A percentile compares a stretch with the other conserved stretches of the same genome.
Evolutionary conservation across 2,113 vertebrate species (phyloP).

Genomic region (Rhipidura dahli): DNA sequence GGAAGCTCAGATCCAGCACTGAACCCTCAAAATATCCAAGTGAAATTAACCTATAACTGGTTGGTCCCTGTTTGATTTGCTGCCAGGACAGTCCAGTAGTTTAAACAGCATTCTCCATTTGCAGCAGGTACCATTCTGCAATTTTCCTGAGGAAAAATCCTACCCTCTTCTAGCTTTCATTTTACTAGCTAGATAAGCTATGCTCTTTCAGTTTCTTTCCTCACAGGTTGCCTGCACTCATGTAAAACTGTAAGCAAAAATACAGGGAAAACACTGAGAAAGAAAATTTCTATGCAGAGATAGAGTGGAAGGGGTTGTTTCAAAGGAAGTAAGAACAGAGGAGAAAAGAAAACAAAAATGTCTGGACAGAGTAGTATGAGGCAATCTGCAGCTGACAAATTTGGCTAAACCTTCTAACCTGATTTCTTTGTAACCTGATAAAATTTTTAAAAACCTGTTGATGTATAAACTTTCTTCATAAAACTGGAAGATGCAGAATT

Average conservation of each 20-base stretch:
- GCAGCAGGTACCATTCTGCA: neutral
- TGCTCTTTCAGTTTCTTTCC: neutral
- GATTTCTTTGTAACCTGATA: neutral
- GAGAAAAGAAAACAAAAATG: neutral
- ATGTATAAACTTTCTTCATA: neutral
- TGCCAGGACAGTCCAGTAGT: neutral
- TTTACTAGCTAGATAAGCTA: neutral
- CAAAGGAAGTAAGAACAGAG: neutral
- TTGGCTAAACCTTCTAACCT: neutral
- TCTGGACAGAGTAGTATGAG: neutral
- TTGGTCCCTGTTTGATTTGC: neutral
- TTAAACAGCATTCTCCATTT: neutral
- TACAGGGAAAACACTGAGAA: neutral
- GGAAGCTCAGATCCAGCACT: neutral
- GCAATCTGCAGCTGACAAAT: neutral
- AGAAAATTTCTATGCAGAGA: neutral
- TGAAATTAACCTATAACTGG: neutral
- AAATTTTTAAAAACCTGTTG: neutral
- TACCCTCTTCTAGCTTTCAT: neutral
- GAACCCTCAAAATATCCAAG: neutral
- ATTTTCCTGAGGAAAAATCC: neutral
- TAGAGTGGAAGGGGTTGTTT: neutral
- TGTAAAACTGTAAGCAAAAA: neutral
- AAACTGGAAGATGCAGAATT: neutral
- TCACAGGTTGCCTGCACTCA: neutral